Evolutionary conservation across 2,113 vertebrate genomes (phyloP).

Genomic region (Pollimyrus isidori): DNA sequence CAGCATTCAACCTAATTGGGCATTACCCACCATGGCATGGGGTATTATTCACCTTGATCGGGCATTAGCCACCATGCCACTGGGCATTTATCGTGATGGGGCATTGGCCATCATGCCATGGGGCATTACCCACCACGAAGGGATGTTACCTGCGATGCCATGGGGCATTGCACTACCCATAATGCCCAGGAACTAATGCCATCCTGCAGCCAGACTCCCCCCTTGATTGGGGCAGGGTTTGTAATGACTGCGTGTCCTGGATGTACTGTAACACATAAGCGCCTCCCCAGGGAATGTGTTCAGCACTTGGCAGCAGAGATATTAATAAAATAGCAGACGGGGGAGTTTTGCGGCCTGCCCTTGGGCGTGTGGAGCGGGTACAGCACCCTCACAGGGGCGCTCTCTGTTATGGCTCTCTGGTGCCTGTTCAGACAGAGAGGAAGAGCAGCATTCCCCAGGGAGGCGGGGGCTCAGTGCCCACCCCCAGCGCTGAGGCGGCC

Average conservation of each 20-base stretch:
- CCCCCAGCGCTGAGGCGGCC: slow-evolving; percentile 34
- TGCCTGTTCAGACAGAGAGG: neutral
- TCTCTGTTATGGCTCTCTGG: neutral
- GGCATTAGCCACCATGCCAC: neutral
- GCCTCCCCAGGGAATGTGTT: neutral
- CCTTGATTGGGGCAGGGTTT: neutral
- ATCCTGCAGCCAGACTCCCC: neutral
- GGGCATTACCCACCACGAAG: neutral
- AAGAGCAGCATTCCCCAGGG: neutral
- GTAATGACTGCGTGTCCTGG: slow-evolving; percentile 3
- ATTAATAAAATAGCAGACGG: neutral
- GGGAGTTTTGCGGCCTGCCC: neutral
- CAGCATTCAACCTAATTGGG: neutral
- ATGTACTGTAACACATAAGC: neutral
- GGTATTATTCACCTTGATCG: neutral
- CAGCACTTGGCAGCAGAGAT: slow-evolving; percentile 7
- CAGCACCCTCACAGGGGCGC: neutral
- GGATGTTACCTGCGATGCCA: neutral
- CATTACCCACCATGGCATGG: neutral
- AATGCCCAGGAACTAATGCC: neutral
- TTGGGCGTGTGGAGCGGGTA: neutral
- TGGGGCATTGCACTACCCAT: neutral
- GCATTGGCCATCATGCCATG: neutral
- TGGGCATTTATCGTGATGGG: neutral
- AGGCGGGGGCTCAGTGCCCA: slow-evolving; percentile 10